A percentile compares a stretch with the other conserved stretches of the same genome.
phyloP scores from a whole-genome alignment of 1,140 invertebrate species.

The Zaprionus tsacasi region DNA sequence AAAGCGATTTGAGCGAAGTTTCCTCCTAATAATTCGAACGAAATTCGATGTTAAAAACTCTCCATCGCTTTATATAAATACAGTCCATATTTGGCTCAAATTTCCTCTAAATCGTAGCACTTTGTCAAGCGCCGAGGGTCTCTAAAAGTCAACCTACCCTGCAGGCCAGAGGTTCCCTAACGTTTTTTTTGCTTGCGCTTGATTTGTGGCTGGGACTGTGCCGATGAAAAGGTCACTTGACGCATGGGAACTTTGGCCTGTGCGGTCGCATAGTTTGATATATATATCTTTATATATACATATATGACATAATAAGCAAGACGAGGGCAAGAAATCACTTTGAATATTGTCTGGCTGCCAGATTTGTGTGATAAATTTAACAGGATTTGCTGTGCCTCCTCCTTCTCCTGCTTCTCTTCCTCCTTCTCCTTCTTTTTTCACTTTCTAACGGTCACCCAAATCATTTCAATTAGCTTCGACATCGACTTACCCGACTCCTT shows the following conservation, averaged over 20 bases:
- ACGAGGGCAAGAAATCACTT: conserved; percentile 57
- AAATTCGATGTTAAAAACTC: background rate
- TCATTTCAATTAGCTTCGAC: conserved; percentile 50
- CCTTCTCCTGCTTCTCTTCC: too few relatives aligned
- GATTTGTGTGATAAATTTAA: conserved; percentile 69
- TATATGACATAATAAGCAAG: conserved; percentile 5
- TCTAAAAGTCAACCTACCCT: background rate
- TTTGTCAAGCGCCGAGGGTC: background rate
- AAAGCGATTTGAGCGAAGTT: background rate
- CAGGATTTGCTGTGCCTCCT: conserved; percentile 43
- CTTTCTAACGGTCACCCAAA: conserved; percentile 24
- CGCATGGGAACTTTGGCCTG: conserved; percentile 57
- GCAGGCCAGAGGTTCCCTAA: conserved; percentile 19
- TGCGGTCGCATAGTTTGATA: conserved; percentile 59
- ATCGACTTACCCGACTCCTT: conserved; percentile 25
- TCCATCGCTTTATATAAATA: background rate
- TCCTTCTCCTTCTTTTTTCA: conserved; percentile 6
- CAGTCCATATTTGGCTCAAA: background rate
- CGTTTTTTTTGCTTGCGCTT: conserved; percentile 55
- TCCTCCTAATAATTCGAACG: too few relatives aligned
- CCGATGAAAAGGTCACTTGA: conserved; percentile 66
- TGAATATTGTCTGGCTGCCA: conserved; percentile 48
- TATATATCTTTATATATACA: conserved; percentile 30
- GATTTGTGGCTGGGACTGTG: conserved; percentile 63
- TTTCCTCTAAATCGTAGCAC: background rate